A percentile compares a stretch with the other conserved stretches of the same genome.
Conservation (phyloP, 1,140 invertebrate species). For the Scaptomyza hsui region DNA sequence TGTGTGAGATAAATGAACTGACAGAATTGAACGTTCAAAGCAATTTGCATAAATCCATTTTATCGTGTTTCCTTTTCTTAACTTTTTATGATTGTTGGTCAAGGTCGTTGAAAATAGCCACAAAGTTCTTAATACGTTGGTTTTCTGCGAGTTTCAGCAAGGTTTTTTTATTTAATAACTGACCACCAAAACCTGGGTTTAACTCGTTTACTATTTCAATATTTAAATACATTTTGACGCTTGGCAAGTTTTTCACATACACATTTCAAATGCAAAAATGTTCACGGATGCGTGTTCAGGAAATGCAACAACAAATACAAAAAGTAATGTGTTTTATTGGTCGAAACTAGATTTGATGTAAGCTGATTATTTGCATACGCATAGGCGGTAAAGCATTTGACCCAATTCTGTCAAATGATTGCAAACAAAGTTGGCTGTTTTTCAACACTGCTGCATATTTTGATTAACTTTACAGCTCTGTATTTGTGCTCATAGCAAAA, state of each 20-base stretch:
- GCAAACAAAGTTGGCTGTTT: slow-evolving; percentile 38
- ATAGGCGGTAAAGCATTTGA: slow-evolving; percentile 25
- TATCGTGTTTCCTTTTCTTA: background rate
- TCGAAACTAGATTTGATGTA: slow-evolving; percentile 61
- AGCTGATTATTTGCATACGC: slow-evolving; percentile 64
- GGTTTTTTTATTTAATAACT: slow-evolving; percentile 1
- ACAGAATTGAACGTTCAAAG: slow-evolving; percentile 19
- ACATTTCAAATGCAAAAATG: slow-evolving; percentile 52
- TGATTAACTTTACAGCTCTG: slow-evolving; percentile 53
- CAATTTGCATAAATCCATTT: slow-evolving; percentile 58
- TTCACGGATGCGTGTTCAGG: slow-evolving; percentile 48
- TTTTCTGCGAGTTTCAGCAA: too few species aligned
- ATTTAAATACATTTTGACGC: slow-evolving; percentile 67
- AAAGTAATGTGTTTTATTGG: slow-evolving; percentile 18
- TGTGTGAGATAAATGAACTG: slow-evolving; percentile 62
- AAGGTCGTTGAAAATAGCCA: slow-evolving; percentile 26
- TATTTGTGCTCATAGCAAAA: slow-evolving; percentile 22
- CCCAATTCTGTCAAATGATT: slow-evolving; percentile 48
- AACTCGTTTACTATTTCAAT: slow-evolving; percentile 47
- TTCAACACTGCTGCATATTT: slow-evolving; percentile 30
- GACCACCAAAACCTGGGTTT: background rate
- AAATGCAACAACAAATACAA: slow-evolving; percentile 27
- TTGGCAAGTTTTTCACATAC: slow-evolving; percentile 31
- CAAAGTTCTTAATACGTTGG: too few species aligned
- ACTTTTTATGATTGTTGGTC: slow-evolving; percentile 33